Base-by-base conservation (phyloP, 2,113 vertebrate genomes). In the Austrofundulus limnaeus region DNA sequence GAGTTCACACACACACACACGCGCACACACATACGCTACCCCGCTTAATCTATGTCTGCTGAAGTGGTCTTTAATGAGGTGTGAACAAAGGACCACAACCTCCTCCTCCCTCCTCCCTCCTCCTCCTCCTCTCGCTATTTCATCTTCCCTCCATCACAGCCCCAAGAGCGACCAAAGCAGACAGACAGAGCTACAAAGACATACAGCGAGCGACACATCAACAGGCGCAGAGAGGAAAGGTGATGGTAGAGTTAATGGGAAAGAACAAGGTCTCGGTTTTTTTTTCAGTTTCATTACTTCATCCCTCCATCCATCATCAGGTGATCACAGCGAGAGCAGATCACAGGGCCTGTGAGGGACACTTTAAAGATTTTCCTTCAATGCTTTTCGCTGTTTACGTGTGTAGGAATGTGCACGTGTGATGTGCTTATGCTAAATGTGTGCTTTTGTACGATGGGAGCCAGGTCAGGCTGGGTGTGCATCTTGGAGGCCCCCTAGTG, bases 61-160 rank as follows among this genome's bases (percentile, higher is more conserved):
- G 82, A 81, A 89, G 81, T 85, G 82, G 70, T 72, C 84, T 84
- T 86, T 88, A 90, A 88, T 90, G 85, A 90, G 84, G 82, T 87
- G 74, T 89, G 84, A 85, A 86, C 72, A 78, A 76, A 75, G 56
- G 67, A 78, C 71, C 79, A 74, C 76, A 73, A 66, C 78, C 68
- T 52, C 61, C 68, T 69, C 56, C 61, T 69, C 43, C n/a, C 28
- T 28, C 75, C 37, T 45, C 65, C 49, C 41, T 41, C 59, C 47
- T 37, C 59, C 55, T 42, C 46, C 19, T 66, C 54, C 61, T 70
- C 45, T 41, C 49, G 66, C 41, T 58, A 65, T 75, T 81, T 71
- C 79, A 68, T 82, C 73, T 72, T 60, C 55, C 58, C 54, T 60
- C 62, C 68, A 52, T 55, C 63, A 72, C 45, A 23, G 53, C 73